phyloP scores from a whole-genome alignment of 2,888 invertebrate genomes.

The Physocephala rufipes region DNA sequence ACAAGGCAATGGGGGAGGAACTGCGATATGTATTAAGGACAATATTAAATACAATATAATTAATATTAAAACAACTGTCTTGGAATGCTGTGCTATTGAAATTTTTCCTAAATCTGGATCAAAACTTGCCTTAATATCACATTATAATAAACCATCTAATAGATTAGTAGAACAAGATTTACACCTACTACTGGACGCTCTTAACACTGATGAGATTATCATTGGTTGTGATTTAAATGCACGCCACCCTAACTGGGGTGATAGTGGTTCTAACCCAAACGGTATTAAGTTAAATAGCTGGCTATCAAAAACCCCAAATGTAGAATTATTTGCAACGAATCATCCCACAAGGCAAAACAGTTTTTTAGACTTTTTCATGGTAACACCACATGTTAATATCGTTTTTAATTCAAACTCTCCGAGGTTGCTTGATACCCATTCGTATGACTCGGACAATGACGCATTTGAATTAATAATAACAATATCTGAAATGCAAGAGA shows the following conservation, averaged over 20 bases:
- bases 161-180: neutral
- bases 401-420: neutral
- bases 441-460: conserved; percentile 11
- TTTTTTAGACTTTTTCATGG: conserved; percentile 10
- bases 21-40: neutral
- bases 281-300: neutral
- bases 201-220: neutral
- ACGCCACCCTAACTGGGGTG: neutral
- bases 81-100: neutral
- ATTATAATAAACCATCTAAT: conserved; percentile 2
- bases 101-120: neutral
- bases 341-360: neutral
- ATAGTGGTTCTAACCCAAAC: neutral
- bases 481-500: neutral
- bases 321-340: neutral
- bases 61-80: neutral
- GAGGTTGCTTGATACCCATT: neutral
- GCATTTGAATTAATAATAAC: neutral
- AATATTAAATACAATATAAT: neutral
- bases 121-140: neutral
- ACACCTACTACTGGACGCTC: neutral
- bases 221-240: conserved; percentile 10
- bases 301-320: neutral
- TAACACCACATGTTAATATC: neutral
- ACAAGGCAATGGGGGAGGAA: neutral